Base-by-base conservation (phyloP, 23 tunicate species). In the Halocynthia aurantium region DNA sequence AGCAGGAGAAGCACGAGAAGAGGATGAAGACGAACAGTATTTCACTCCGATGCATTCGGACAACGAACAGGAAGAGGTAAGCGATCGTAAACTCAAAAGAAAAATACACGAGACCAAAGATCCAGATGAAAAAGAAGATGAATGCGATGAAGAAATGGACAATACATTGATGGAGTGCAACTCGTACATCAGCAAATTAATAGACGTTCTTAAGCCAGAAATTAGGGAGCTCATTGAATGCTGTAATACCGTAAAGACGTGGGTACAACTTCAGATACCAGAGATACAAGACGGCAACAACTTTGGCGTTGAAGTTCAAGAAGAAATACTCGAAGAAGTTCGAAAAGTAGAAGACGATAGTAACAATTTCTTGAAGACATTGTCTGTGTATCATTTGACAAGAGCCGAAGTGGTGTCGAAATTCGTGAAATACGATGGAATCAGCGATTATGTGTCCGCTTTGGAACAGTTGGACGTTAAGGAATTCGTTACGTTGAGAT, bases 271-370 rank as follows among this genome's bases (percentile, higher is more conserved):
- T 18, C 78, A 82, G 72, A 86, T 93, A 7, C 98, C 98, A 12
- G 89, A 84, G 54, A 93, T 93, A 81, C 89, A 87, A 53, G 98
- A 93, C 69, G 98, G 98, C 0, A 93, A 93, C 78, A 93, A 93
- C 81, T 93, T 93, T 62, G 98, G 98, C 7, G 98, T 93, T 56
- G 86, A 84, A 68, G 98, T 93, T 12, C 98, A 87, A 80, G 82
- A 87, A 20, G 98, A 93, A 73, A 84, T 87, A 71, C 82, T 93
- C 44, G 91, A 77, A 49, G 89, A 87, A 22, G 88, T 93, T 7
- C 66, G 82, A 49, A 62, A 85, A 22, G 91, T 87, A 8, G 98
- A 93, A 64, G 71, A 71, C 13, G 87, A 83, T 10, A 52, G 86
- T 21, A 62, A 60, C 44, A 81, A 89, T 0, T 84, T 81, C 49